Conservation (phyloP, 2,113 vertebrate species). For the Myanophis thanlyinensis region DNA sequence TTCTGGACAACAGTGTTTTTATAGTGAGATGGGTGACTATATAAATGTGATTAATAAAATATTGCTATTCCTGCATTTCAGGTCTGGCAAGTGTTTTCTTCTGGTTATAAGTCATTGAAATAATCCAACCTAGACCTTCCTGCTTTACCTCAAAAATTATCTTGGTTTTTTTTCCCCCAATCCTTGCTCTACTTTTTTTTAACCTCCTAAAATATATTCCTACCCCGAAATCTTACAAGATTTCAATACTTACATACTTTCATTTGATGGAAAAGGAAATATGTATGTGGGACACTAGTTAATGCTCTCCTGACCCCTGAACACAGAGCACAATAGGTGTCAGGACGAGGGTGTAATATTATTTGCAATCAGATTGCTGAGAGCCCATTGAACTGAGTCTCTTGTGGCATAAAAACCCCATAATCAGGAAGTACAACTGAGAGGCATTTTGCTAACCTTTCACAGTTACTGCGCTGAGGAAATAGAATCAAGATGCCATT, state of each 20-base stretch:
- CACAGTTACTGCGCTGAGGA: neutral
- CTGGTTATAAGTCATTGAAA: conserved; percentile 33
- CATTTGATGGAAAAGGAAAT: neutral
- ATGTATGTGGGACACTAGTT: neutral
- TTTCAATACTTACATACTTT: neutral
- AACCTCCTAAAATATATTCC: conserved; percentile 29
- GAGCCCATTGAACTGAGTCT: neutral
- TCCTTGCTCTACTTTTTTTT: conserved; percentile 50
- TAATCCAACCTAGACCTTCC: conserved; percentile 49
- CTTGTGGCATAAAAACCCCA: neutral
- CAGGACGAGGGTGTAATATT: neutral
- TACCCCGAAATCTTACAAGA: conserved; percentile 10
- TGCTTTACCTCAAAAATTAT: conserved; percentile 46
- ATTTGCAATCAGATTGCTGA: neutral
- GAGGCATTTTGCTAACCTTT: neutral
- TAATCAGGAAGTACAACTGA: neutral
- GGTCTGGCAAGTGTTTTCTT: conserved; percentile 41
- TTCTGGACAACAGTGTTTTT: neutral
- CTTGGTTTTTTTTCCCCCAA: conserved; percentile 48
- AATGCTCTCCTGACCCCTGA: neutral
- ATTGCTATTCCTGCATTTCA: conserved; percentile 12
- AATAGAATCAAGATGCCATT: conserved; percentile 16
- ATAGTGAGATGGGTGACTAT: neutral
- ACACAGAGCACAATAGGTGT: neutral
- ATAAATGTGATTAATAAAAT: neutral